Percentiles rank a stretch among this genome's conserved stretches.
These are phyloP conservation scores for Lasioglossum baleicum DNA, from an alignment of 1,140 invertebrate genomes.

Conservation along the genomic window DNA sequence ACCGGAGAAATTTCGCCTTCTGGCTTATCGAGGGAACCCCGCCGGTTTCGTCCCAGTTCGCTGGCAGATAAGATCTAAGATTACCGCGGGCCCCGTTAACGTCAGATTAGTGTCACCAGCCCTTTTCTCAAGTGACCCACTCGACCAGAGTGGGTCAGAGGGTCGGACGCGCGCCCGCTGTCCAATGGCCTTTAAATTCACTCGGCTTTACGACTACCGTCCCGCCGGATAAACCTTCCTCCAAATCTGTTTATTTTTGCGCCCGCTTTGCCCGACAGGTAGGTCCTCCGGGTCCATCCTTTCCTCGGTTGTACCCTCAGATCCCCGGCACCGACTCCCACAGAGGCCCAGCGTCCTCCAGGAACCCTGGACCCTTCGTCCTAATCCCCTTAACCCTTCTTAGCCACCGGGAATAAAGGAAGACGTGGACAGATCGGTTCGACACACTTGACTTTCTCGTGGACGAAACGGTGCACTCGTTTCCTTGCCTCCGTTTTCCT, in stretches of 20 bases:
- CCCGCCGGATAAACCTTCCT: conserved; percentile 18
- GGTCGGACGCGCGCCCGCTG: conserved; percentile 54
- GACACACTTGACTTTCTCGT: conserved; percentile 53
- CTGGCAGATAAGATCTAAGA: conserved; percentile 60
- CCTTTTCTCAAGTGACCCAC: conserved; percentile 49
- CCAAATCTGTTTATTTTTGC: conserved; percentile 71
- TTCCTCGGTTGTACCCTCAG: no score
- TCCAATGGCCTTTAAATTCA: conserved; percentile 45
- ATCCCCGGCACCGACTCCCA: no score
- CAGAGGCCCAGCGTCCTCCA: conserved; percentile 16
- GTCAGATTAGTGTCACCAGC: conserved; percentile 70
- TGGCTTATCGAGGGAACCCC: no score
- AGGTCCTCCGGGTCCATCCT: conserved; percentile 4
- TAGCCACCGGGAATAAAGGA: conserved; percentile 17
- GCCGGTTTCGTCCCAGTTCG: background rate
- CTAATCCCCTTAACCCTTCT: conserved; percentile 56
- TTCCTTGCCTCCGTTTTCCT: no score
- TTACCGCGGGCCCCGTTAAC: conserved; percentile 55
- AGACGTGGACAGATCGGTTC: conserved; percentile 31
- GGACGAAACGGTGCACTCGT: no score
- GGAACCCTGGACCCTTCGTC: background rate
- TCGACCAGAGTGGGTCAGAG: conserved; percentile 59
- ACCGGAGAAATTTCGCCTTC: no score
- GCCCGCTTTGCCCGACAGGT: conserved; percentile 57
- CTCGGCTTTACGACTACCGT: conserved; percentile 47